Evolutionary conservation across 1,140 invertebrate species (phyloP).

Genomic region (Aphidius ervi): DNA sequence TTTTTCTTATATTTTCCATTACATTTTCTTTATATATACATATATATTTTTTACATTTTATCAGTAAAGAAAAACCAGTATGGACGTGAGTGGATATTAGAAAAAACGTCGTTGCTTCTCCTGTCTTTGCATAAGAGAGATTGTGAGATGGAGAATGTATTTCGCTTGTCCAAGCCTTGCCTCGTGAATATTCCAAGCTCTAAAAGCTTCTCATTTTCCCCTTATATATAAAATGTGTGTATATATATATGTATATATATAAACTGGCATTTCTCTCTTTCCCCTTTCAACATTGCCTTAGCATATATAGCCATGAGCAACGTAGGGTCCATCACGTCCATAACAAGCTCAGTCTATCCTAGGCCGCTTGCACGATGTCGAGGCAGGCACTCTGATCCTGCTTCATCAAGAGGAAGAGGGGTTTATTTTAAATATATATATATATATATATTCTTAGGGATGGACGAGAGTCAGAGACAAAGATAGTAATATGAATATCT

Average conservation of each 20-base stretch:
- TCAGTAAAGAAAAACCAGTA: constrained; percentile 6
- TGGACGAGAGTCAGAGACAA: too few relatives aligned
- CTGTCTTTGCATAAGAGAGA: constrained; percentile 15
- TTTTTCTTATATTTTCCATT: neutral
- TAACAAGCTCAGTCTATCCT: constrained; percentile 31
- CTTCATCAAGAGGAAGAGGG: too few relatives aligned
- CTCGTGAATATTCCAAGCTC: constrained; percentile 34
- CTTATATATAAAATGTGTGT: neutral
- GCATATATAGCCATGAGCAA: constrained; percentile 23
- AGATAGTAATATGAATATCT: too few relatives aligned
- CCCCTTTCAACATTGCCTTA: neutral
- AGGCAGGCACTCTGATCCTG: constrained; percentile 1
- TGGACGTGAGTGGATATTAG: constrained; percentile 19
- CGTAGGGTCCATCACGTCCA: constrained; percentile 33
- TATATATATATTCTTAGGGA: too few relatives aligned
- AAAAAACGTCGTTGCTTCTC: constrained; percentile 20
- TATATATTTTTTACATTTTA: constrained; percentile 9
- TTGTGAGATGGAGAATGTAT: constrained; percentile 35
- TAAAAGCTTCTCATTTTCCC: constrained; percentile 30
- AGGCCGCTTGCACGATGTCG: constrained; percentile 20
- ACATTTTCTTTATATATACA: neutral
- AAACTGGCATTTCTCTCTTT: neutral
- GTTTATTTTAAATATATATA: too few relatives aligned
- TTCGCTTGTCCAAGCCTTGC: constrained; percentile 49
- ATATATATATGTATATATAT: too few relatives aligned